phyloP scores from a whole-genome alignment of 1,140 invertebrate genomes.

The Drosophila auraria region DNA sequence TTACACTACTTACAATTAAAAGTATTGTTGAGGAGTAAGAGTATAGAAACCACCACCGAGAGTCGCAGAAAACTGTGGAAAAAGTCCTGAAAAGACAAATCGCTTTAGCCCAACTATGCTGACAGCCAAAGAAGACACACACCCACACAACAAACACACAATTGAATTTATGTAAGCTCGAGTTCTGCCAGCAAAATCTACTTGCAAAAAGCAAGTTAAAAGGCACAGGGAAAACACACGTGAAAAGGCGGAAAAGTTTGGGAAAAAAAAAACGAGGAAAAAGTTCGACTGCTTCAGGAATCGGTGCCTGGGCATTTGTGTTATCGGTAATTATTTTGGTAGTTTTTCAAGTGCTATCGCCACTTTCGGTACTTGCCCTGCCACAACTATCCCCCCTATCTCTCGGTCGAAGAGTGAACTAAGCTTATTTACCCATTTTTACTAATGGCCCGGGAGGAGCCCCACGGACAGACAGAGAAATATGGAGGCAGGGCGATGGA shows the following conservation, averaged over 20 bases:
- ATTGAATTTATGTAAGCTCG: slow-evolving; percentile 72
- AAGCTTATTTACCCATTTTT: slow-evolving; percentile 43
- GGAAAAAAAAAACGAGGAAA: neutral
- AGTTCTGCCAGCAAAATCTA: slow-evolving; percentile 31
- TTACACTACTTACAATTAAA: no score
- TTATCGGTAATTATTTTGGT: slow-evolving; percentile 75
- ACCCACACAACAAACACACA: slow-evolving; percentile 32
- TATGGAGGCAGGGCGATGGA: neutral
- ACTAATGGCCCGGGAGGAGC: slow-evolving; percentile 30
- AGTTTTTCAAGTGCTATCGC: slow-evolving; percentile 64
- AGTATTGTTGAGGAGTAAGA: neutral
- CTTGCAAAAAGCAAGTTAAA: neutral
- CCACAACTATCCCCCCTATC: neutral
- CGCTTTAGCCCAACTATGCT: slow-evolving; percentile 65
- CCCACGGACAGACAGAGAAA: slow-evolving; percentile 17
- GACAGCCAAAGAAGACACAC: slow-evolving; percentile 41
- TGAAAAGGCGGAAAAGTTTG: slow-evolving; percentile 2
- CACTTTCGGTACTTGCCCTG: slow-evolving; percentile 26
- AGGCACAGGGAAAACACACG: slow-evolving; percentile 7
- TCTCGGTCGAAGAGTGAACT: slow-evolving; percentile 16
- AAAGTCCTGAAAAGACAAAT: slow-evolving; percentile 48
- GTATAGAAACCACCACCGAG: neutral
- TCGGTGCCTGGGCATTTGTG: slow-evolving; percentile 37
- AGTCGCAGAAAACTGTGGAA: neutral
- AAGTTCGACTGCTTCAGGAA: slow-evolving; percentile 30